These are phyloP conservation scores for Fragariocoptes setiger DNA, from an alignment of 1,140 invertebrate species.

Conservation along the genomic window DNA sequence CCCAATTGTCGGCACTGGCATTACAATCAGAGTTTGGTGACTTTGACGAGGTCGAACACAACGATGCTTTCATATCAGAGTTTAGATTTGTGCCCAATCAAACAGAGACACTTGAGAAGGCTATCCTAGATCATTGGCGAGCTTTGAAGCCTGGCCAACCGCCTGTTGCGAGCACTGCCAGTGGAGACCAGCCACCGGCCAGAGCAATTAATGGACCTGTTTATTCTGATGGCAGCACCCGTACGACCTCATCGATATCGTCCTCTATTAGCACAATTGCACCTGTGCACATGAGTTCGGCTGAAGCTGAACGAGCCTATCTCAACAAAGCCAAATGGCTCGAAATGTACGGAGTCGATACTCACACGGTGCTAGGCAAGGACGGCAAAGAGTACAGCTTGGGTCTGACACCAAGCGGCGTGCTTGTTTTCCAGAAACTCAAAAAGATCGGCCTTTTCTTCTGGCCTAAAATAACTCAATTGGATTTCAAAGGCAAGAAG, in stretches of 20 bases:
- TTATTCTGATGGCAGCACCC: too few relatives aligned
- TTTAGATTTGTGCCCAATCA: conserved; percentile 80
- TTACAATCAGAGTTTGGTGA: conserved; percentile 94
- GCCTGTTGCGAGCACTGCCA: not conserved
- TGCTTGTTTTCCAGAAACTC: conserved; percentile 74
- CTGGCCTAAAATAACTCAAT: conserved; percentile 85
- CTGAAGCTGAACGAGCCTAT: conserved; percentile 35
- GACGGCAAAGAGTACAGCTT: conserved; percentile 87
- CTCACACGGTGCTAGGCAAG: conserved; percentile 46
- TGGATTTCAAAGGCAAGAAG: conserved; percentile 84
- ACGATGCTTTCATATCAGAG: conserved; percentile 71
- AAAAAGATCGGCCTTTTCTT: conserved; percentile 95
- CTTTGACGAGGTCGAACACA: conserved; percentile 61
- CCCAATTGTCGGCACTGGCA: conserved; percentile 64
- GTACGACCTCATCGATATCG: not conserved
- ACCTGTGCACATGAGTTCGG: conserved; percentile 17
- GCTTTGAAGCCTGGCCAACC: conserved; percentile 20
- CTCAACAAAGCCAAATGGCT: conserved; percentile 47
- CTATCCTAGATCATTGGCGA: conserved; percentile 60
- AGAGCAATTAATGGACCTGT: conserved; percentile 6
- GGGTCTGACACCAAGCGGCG: conserved; percentile 80
- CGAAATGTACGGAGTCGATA: conserved; percentile 49
- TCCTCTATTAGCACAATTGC: not conserved
- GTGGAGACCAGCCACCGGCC: conserved; percentile 24
- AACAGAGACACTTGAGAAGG: conserved; percentile 53